Percentiles rank a stretch among this genome's conserved stretches.
These are phyloP conservation scores for Melopsittacus undulatus DNA, from an alignment of 2,797 vertebrate genomes.

Conservation along the genomic window DNA sequence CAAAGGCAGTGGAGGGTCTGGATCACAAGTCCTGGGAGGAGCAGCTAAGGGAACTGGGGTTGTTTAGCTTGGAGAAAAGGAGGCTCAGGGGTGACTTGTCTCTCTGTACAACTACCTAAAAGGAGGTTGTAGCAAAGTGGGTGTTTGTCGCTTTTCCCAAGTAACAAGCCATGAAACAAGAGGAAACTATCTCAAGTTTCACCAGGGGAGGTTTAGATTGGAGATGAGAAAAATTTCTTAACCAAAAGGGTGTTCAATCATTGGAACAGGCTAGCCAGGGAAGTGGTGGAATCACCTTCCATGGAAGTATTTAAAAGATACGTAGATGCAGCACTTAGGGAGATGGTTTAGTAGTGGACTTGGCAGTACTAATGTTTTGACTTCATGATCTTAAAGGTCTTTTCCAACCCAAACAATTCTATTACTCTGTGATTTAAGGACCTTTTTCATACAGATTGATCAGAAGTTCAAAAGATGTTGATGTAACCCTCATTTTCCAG, in stretches of 20 bases:
- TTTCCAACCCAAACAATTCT: not conserved
- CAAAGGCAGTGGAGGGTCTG: fast-evolving
- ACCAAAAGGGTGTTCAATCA: not conserved
- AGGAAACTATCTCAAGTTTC: no score
- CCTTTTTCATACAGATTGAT: not conserved
- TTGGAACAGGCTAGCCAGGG: not conserved
- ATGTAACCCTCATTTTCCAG: not conserved
- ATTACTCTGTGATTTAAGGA: not conserved
- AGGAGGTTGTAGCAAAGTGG: no score
- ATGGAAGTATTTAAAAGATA: not conserved
- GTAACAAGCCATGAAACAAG: no score
- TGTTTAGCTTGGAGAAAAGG: not conserved
- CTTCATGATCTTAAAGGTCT: not conserved
- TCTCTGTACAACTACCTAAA: no score
- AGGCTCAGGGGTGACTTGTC: no score
- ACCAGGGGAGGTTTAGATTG: not conserved
- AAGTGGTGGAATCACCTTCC: not conserved
- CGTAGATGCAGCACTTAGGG: no score
- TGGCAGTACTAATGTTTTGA: no score
- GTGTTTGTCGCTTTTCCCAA: no score
- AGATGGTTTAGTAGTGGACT: not conserved
- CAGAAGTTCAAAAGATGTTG: not conserved
- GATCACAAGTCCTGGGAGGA: not conserved
- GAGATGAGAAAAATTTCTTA: not conserved
- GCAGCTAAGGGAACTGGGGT: fast-evolving